Base-by-base conservation (phyloP, 2,888 invertebrate species). In the Alcis repandata region DNA sequence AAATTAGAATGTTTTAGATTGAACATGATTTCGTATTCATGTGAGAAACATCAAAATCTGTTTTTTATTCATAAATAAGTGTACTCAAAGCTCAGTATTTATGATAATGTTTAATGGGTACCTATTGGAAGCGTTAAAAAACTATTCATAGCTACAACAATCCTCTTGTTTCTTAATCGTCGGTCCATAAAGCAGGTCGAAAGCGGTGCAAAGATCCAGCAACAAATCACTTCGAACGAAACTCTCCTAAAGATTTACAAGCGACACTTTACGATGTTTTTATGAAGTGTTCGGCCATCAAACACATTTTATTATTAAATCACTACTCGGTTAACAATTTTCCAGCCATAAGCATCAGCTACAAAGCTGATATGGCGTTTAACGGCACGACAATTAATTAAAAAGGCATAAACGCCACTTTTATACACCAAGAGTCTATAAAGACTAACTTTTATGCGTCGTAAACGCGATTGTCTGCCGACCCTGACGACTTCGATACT, bases 371-470 rank as follows among this genome's bases (percentile, higher is more conserved):
- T 92, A 91, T 88, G 87, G 85, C 85, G 79, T 89, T 90, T 92
- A 92, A 92, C 88, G 91, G 84, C 86, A 84, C 76, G 84, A 90
- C 92, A 93, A 93, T 93, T 93, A 92, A 93, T 93, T 92, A 93
- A 92, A 93, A 92, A 91, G 83, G 82, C 85, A 90, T 93, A 92
- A 93, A 93, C 89, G 89, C 89, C 89, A 90, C 89, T 92, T 93
- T 93, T 93, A 93, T 92, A 89, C 86, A 89, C 89, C 81, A 80
- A 87, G 84, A 83, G 90, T 84, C 92, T 91, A 93, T 94, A 93
- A 94, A 93, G 92, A 89, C 91, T 93, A 92, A 92, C 91, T 94
- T 93, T 94, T 93, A 93, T 93, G 90, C 84, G 90, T 90, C 92
- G 91, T 94, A 94, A 94, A 93, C 86, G 90, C 88, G 92, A 93